A percentile compares a stretch with the other conserved stretches of the same genome.
phyloP scores from a whole-genome alignment of 1,140 invertebrate genomes.

The Temnothorax longispinosus region DNA sequence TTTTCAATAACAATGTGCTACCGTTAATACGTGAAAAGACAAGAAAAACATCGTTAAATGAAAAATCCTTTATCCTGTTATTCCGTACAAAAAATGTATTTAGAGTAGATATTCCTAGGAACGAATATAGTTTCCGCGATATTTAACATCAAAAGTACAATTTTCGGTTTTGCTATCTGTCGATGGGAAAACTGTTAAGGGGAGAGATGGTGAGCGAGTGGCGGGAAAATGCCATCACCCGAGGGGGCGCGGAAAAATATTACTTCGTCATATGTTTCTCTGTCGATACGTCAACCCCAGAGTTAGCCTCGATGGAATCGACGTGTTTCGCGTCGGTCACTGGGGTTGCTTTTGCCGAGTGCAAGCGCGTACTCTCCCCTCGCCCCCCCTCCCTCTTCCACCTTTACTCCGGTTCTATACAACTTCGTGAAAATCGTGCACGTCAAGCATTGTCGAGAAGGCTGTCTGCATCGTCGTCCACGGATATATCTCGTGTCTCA shows the following conservation, averaged over 20 bases:
- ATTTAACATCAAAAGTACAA: slow-evolving; percentile 55
- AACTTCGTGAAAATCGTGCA: slow-evolving; percentile 56
- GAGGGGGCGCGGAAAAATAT: slow-evolving; percentile 68
- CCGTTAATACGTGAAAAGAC: not conserved
- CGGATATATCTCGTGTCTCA: slow-evolving; percentile 56
- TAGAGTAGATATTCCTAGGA: not conserved
- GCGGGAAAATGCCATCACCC: slow-evolving; percentile 60
- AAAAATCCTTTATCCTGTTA: not conserved
- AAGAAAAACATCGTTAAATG: not conserved
- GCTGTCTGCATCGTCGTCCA: slow-evolving; percentile 47
- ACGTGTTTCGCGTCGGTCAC: slow-evolving; percentile 64
- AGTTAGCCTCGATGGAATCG: slow-evolving; percentile 64
- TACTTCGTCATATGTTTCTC: slow-evolving; percentile 74
- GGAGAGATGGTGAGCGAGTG: slow-evolving; percentile 45
- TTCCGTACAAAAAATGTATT: not conserved
- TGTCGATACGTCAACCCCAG: slow-evolving; percentile 74
- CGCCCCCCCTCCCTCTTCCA: not conserved
- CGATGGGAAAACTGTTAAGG: slow-evolving; percentile 59
- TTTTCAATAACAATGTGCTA: not conserved
- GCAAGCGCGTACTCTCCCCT: not conserved
- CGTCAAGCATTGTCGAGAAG: slow-evolving; percentile 46
- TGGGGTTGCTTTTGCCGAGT: slow-evolving; percentile 59
- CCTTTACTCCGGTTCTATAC: not conserved
- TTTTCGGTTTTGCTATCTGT: slow-evolving; percentile 56
- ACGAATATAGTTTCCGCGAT: not conserved